phyloP scores from a whole-genome alignment of 1,140 invertebrate species.

The Zaprionus vittiger region DNA sequence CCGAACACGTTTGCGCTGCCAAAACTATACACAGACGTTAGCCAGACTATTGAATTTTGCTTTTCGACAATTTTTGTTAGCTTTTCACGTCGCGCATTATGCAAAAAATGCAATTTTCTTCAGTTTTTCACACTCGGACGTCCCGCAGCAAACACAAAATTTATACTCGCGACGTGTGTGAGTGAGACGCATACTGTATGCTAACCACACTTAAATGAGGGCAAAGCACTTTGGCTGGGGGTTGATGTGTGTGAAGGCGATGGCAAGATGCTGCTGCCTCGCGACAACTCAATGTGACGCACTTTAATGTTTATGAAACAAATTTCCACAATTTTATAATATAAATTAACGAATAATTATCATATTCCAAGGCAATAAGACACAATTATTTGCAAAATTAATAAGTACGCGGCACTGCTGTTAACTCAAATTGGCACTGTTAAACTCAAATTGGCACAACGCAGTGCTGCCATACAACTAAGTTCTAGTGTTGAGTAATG shows the following conservation, averaged over 20 bases:
- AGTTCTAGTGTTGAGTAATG: constrained; percentile 33
- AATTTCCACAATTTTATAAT: background rate
- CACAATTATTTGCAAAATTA: background rate
- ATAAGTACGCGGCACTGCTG: background rate
- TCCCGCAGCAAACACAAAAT: constrained; percentile 70
- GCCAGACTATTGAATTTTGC: constrained; percentile 73
- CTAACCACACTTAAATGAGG: constrained; percentile 73
- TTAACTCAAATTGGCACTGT: constrained; percentile 40
- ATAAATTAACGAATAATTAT: background rate
- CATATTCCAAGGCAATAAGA: background rate
- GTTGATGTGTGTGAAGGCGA: constrained; percentile 54
- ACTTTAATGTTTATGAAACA: constrained; percentile 8
- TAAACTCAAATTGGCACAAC: constrained; percentile 31
- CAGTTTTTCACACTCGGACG: constrained; percentile 74
- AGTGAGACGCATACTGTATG: constrained; percentile 68
- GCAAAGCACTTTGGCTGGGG: constrained; percentile 66
- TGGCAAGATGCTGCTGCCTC: constrained; percentile 33
- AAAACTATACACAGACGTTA: constrained; percentile 65
- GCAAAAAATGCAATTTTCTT: constrained; percentile 83
- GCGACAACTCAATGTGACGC: constrained; percentile 24
- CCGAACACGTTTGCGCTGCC: constrained; percentile 72
- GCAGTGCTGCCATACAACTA: constrained; percentile 30
- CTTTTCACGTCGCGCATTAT: constrained; percentile 82
- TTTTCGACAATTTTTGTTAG: constrained; percentile 79
- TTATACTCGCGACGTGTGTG: constrained; percentile 66